phyloP scores from a whole-genome alignment of 2,113 vertebrate genomes.

The Beaufortia kweichowensis region DNA sequence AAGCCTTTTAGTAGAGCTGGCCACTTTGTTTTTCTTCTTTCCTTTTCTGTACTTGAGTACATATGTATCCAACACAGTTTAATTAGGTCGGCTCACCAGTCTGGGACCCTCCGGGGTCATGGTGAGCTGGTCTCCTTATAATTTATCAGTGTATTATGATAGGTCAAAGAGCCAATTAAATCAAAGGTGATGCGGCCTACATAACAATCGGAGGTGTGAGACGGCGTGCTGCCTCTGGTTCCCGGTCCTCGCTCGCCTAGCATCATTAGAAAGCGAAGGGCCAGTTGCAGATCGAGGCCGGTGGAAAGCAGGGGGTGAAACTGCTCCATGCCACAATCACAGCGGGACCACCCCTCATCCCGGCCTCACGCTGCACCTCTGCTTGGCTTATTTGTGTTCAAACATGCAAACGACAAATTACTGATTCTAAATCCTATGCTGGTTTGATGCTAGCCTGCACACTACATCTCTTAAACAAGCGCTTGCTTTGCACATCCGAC shows the following conservation, averaged over 20 bases:
- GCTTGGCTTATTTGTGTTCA: conserved; percentile 21
- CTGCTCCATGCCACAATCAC: conserved; percentile 27
- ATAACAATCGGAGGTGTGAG: conserved; percentile 15
- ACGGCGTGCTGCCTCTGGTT: conserved; percentile 1
- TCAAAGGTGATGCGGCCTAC: conserved; percentile 45
- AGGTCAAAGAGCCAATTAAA: conserved; percentile 47
- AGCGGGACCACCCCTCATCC: conserved; percentile 36
- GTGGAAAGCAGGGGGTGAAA: neutral
- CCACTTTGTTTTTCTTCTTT: neutral
- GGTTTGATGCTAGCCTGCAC: conserved; percentile 12
- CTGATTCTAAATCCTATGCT: conserved; percentile 20
- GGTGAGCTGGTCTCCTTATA: conserved; percentile 6
- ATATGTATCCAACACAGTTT: conserved; percentile 24
- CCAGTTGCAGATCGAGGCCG: conserved; percentile 39
- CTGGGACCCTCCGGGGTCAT: conserved; percentile 22
- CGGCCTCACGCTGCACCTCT: conserved; percentile 8
- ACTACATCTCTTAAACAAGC: conserved; percentile 22
- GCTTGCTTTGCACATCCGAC: neutral
- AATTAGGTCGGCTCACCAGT: conserved; percentile 37
- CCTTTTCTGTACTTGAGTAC: neutral
- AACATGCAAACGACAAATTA: conserved; percentile 25
- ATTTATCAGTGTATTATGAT: conserved; percentile 43
- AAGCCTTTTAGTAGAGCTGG: conserved; percentile 9
- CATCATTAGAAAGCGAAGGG: conserved; percentile 38
- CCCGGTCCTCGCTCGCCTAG: neutral